These are phyloP conservation scores for Pristis pectinata DNA, from an alignment of 2,797 vertebrate species.

Conservation along the genomic window DNA sequence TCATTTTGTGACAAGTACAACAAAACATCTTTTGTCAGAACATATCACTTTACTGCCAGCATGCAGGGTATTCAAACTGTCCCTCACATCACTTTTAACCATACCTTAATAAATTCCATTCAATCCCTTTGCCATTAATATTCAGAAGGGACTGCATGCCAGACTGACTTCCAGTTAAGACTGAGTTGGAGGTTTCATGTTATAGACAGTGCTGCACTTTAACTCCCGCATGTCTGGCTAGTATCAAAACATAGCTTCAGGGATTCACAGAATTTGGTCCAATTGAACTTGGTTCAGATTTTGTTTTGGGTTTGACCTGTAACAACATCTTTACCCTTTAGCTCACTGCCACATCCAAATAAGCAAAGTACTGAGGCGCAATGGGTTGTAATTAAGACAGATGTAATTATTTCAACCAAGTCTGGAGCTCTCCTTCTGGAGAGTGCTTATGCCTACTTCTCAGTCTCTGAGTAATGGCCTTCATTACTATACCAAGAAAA, in stretches of 20 bases:
- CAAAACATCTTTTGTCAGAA: neutral
- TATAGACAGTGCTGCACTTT: neutral
- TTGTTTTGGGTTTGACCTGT: neutral
- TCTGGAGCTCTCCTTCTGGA: no score
- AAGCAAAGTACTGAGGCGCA: neutral
- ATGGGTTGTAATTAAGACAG: neutral
- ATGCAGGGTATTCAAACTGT: neutral
- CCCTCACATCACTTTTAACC: neutral
- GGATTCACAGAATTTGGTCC: neutral
- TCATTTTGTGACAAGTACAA: neutral
- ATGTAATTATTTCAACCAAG: neutral
- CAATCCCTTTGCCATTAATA: neutral
- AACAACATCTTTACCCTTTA: neutral
- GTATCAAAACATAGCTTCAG: neutral
- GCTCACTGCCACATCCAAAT: neutral
- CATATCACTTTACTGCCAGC: neutral
- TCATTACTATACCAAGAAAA: neutral
- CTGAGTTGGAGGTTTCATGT: conserved; percentile 8
- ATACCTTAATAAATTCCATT: neutral
- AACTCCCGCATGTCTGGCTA: neutral
- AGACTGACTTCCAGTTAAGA: neutral
- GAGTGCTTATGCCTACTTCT: neutral
- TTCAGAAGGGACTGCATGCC: neutral
- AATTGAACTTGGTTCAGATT: conserved; percentile 19
- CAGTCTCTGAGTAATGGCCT: neutral